Base-by-base conservation (phyloP, 2,888 invertebrate genomes). In the Halictus quadricinctus region DNA sequence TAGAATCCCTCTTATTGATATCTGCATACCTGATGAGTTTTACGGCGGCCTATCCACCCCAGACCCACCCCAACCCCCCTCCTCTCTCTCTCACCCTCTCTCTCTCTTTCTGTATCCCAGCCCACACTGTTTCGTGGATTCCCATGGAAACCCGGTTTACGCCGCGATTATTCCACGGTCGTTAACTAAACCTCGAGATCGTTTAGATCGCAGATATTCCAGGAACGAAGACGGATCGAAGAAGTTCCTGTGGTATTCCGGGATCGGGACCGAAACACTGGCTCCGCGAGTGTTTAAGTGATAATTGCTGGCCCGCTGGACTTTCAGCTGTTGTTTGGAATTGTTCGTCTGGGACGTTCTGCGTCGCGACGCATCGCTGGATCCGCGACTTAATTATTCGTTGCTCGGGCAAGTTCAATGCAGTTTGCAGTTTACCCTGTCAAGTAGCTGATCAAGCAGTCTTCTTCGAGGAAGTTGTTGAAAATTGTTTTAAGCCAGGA, bases 1-100 rank as follows among this genome's bases (percentile, higher is more conserved):
- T 89, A 92, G 92, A 92, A 93, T 93, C 88, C 92, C 83, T 91
- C 92, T 92, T 93, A 93, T 93, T 93, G 93, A 91, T 93, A 93
- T 92, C 93, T 92, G 90, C 92, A 92, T 93, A 91, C 92, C 93
- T 86, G 91, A 89, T 91, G 91, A 91, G 90, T 92, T 93, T 92
- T 91, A 85, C 85, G 70, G 75, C n/a, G 46, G 72, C 66, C 85
- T 83, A 76, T 76, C 84, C 66, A 8, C 64, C 29, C 29, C 64
- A 15, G 29, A 29, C 64, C 29, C 64, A 15, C 6, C 64, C 8
- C 15, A 0, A 0, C 25, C 54, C 8, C 18, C 7, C 50, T 18
- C 60, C 36, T 2, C 36, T 36, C 29, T 29, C 36, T 36, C 36
- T 36, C 36, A 2, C 13, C 0, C 36, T 36, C 4, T 36, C 25